Evolutionary conservation across 2,888 invertebrate genomes (phyloP).

Genomic region (Nudaria mundana): DNA sequence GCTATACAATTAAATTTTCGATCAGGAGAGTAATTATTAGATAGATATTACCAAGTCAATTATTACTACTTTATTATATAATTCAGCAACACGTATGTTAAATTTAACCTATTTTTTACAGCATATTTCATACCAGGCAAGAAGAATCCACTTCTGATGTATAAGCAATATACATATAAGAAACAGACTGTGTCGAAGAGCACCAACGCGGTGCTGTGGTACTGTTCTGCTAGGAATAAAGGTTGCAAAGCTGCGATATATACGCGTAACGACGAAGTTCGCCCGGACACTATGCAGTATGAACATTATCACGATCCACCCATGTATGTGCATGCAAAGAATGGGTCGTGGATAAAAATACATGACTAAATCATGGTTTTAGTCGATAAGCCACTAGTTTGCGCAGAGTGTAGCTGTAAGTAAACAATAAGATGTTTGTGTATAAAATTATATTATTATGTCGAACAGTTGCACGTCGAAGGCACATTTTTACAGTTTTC

Average conservation of each 20-base stretch:
- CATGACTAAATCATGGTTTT: background rate
- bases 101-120: slow-evolving; percentile 1
- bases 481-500: too few species aligned
- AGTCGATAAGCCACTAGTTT: too few species aligned
- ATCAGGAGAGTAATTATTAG: too few species aligned
- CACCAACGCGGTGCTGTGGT: slow-evolving; percentile 17
- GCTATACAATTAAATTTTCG: too few species aligned
- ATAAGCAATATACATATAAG: slow-evolving; percentile 28
- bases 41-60: too few species aligned
- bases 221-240: slow-evolving; percentile 20
- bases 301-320: slow-evolving; percentile 12
- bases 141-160: slow-evolving; percentile 35
- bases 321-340: background rate
- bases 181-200: slow-evolving; percentile 9
- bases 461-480: too few species aligned
- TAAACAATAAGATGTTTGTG: too few species aligned
- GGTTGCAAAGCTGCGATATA: slow-evolving; percentile 21
- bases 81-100: too few species aligned
- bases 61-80: too few species aligned
- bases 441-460: too few species aligned
- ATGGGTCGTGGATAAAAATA: slow-evolving; percentile 19
- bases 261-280: slow-evolving; percentile 1
- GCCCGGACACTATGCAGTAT: background rate
- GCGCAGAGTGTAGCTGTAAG: too few species aligned
- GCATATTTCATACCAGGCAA: slow-evolving; percentile 23